Conservation (phyloP, 2,113 vertebrate genomes). For the Piprites chloris region DNA sequence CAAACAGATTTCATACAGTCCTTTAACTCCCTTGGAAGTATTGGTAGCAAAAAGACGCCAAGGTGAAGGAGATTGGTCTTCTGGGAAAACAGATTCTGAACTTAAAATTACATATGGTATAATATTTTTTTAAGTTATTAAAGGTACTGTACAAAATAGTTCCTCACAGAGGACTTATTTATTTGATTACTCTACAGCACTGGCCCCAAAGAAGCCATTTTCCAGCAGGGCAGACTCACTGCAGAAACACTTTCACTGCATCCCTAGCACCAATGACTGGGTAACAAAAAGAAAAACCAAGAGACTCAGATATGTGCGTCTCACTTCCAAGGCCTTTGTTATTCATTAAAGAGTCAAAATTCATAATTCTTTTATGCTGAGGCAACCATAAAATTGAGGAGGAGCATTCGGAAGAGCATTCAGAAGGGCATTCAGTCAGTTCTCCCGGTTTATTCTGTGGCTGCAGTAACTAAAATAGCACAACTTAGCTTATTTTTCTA, state of each 20-base stretch:
- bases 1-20: neutral
- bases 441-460: neutral
- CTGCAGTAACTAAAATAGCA: neutral
- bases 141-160: neutral
- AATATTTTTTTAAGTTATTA: neutral
- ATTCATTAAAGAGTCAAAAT: neutral
- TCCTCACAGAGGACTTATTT: neutral
- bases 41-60: neutral
- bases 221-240: neutral
- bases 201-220: neutral
- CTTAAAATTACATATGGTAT: too few relatives aligned
- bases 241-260: neutral
- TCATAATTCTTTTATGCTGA: neutral
- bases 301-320: accelerated
- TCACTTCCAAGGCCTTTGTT: neutral
- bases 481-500: neutral
- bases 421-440: neutral
- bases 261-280: accelerated
- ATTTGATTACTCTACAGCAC: neutral
- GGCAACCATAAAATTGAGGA: neutral
- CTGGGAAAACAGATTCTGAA: neutral
- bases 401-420: too few relatives aligned
- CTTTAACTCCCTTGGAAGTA: neutral
- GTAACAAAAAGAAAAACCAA: neutral
- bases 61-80: neutral